These are phyloP conservation scores for Poecilobothrus nobilitatus DNA, from an alignment of 2,888 invertebrate species.

Conservation along the genomic window DNA sequence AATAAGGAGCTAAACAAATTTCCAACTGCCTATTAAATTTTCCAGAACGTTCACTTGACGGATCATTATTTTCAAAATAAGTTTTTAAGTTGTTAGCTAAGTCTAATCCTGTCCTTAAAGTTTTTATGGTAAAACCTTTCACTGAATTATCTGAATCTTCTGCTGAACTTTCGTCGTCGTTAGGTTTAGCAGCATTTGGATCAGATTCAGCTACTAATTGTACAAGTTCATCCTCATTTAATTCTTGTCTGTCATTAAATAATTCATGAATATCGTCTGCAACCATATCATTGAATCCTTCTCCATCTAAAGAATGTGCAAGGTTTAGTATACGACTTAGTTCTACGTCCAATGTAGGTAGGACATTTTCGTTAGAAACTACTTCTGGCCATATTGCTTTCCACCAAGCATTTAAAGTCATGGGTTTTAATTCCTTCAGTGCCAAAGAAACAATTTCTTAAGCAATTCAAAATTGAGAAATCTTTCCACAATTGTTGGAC, in stretches of 20 bases:
- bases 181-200: no score
- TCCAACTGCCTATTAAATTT: neutral
- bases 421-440: conserved; percentile 3
- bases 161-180: no score
- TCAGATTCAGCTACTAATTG: no score
- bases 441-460: neutral
- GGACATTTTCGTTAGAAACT: conserved; percentile 26
- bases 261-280: no score
- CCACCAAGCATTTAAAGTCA: conserved; percentile 14
- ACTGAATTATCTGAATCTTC: no score
- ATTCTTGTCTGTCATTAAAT: no score
- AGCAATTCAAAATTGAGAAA: neutral
- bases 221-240: no score
- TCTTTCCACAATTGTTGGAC: neutral
- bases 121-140: no score
- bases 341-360: conserved; percentile 15
- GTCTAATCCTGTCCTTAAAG: no score
- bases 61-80: conserved; percentile 6
- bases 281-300: neutral
- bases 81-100: neutral
- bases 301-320: no score
- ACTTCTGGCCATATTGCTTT: conserved; percentile 25
- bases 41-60: neutral
- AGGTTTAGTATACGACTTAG: neutral
- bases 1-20: neutral